Base-by-base conservation (phyloP, 2,888 invertebrate species). In the Antheraea assamensis region DNA sequence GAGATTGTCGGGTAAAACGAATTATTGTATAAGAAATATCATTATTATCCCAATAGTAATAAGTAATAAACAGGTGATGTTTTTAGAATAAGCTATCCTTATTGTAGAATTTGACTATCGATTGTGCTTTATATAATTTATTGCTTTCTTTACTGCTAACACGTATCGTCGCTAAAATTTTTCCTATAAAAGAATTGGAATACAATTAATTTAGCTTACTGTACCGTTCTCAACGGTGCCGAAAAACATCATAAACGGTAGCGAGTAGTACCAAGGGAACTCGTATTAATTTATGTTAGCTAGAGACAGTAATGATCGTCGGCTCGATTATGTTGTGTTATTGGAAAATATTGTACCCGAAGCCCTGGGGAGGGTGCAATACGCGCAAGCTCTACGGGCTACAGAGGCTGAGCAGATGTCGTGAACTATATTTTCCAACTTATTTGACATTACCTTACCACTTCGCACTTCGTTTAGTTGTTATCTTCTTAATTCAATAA, bases 251-350 rank as follows among this genome's bases (percentile, higher is more conserved):
- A 82, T 83, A 80, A 83, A 81, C 78, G 80, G 81, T 75, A 72
- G 78, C 76, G 72, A 76, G 75, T 79, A 76, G 75, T 79, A 80
- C 81, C 83, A 82, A 82, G 82, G 82, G 82, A 86, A 84, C 85
- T 81, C 87, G 82, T 92, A 93, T 94, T 93, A 93, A 93, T 94
- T 91, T 91, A 94, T 92, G 93, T 93, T 90, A 88, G 87, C 84
- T 76, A 73, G 78, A 84, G 92, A 92, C 93, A 92, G 92, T 93
- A 93, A 94, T 93, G 92, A 92, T 86, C 80, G 80, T 78, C 78
- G 81, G 78, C 89, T 87, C 92, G 92, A 94, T 93, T 93, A 92
- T 88, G 74, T 78, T 75, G 80, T 82, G 86, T 86, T 92, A 94
- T 94, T 93, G 92, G 93, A 85, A 93, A 92, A 93, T 93, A 94